Base-by-base conservation (phyloP, 2,113 vertebrate genomes). In the Otolemur garnettii region DNA sequence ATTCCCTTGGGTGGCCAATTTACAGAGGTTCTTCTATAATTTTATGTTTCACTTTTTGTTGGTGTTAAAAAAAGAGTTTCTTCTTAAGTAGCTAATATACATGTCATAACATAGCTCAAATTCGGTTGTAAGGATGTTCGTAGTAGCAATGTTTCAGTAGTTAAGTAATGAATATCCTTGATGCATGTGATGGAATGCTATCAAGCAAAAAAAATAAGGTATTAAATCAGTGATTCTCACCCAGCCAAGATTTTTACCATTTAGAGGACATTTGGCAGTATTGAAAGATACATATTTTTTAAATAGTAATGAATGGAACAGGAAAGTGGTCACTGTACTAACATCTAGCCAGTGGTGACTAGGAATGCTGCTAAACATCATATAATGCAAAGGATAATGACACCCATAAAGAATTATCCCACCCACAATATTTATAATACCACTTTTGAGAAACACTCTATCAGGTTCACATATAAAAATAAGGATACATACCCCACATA, bases 151-250 rank as follows among this genome's bases (percentile, higher is more conserved):
- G 9, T 74, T 93, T 77, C 30, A 72, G 28, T 38, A 74, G n/a
- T 95, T 30, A 75, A 93, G 89, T 90, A 17, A 55, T 68, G 45
- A 64, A 59, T 86, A 81, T 38, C 33, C 28, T 91, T 81, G 74
- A 59, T 64, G 7, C 22, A 19, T 82, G 4, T 71, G 55, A 28
- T 81, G 45, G 59, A 80, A 50, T 88, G 64, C 14, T 38, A 14
- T 53, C 74, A 7, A 87, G 19, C 7, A 42, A 5, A 30, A 72
- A 87, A 92, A 85, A 33, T 11, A 17, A 90, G 60, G 3, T n/a
- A 35, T 80, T 64, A 77, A 2, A 85, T 77, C 5, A 19, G 17
- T 45, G 33, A 45, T 95, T 91, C 42, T 95, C 19, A 90, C 38
- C 0, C 28, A 60, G 21, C 11, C 26, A 9, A 14, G 18, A 35